phyloP scores from a whole-genome alignment of 2,797 vertebrate genomes.

The Potorous gilbertii region DNA sequence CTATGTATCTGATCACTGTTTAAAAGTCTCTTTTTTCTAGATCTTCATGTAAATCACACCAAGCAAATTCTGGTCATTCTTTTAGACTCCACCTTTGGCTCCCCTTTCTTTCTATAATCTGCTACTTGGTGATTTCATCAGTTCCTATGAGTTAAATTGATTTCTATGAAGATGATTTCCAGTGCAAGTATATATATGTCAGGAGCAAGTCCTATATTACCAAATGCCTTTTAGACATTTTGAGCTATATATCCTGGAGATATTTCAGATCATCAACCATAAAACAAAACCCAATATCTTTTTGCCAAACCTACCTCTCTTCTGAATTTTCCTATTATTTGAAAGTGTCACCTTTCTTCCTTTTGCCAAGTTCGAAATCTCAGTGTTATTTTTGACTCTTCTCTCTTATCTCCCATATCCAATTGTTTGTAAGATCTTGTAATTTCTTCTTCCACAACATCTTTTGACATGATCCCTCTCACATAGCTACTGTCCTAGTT shows the following conservation, averaged over 20 bases:
- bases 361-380: not conserved
- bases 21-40: too few relatives aligned
- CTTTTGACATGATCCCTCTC: not conserved
- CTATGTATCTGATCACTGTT: too few relatives aligned
- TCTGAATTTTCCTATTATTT: not conserved
- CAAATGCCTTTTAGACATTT: not conserved
- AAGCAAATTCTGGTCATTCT: too few relatives aligned
- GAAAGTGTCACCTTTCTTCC: not conserved
- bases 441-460: not conserved
- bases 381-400: not conserved
- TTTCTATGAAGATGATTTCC: too few relatives aligned
- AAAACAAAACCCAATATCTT: not conserved
- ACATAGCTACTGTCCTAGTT: not conserved
- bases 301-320: not conserved
- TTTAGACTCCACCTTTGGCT: too few relatives aligned
- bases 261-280: not conserved
- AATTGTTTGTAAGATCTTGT: not conserved
- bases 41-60: too few relatives aligned
- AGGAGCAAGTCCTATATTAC: too few relatives aligned
- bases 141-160: too few relatives aligned
- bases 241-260: not conserved
- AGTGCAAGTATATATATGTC: too few relatives aligned
- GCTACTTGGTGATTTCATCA: too few relatives aligned
- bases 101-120: too few relatives aligned
- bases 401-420: not conserved